These are phyloP conservation scores for Drosophila falleni DNA, from an alignment of 2,888 invertebrate genomes.

Conservation along the genomic window DNA sequence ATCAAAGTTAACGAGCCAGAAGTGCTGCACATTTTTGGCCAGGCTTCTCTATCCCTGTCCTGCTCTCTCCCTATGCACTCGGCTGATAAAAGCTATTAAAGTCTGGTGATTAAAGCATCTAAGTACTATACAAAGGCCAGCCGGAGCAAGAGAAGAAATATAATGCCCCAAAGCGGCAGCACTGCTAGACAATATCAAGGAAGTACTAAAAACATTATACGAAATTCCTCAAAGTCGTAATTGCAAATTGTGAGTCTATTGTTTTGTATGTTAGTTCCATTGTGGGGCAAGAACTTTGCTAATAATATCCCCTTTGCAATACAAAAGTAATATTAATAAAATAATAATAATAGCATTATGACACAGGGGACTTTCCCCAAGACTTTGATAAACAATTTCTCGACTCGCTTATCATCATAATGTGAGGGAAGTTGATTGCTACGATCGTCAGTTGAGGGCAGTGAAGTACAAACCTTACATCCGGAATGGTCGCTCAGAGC, in stretches of 20 bases:
- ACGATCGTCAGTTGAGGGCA: slow-evolving; percentile 18
- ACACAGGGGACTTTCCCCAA: not conserved
- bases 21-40: slow-evolving; percentile 72
- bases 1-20: slow-evolving; percentile 77
- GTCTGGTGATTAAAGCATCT: slow-evolving; percentile 57
- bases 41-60: slow-evolving; percentile 23
- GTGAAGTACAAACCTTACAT: slow-evolving; percentile 44
- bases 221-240: slow-evolving; percentile 46
- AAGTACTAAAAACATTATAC: slow-evolving; percentile 37
- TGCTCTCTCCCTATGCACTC: slow-evolving; percentile 17
- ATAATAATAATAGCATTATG: slow-evolving; percentile 1
- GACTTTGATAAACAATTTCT: slow-evolving; percentile 11
- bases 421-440: not conserved
- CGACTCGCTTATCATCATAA: slow-evolving; percentile 3
- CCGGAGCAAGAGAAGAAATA: slow-evolving; percentile 35
- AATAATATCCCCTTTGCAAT: slow-evolving; percentile 6
- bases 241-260: slow-evolving; percentile 45
- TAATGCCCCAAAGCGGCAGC: slow-evolving; percentile 10
- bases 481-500: slow-evolving; percentile 30
- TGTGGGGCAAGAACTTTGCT: not conserved
- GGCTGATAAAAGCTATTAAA: slow-evolving; percentile 68
- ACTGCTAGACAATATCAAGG: slow-evolving; percentile 20
- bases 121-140: slow-evolving; percentile 32
- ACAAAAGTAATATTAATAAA: slow-evolving; percentile 3
- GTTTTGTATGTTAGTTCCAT: slow-evolving; percentile 20